Evolutionary conservation across 2,797 vertebrate species (phyloP), one percentile per base, ranked within the genome.

Genomic region (Caiman crocodilus): DNA sequence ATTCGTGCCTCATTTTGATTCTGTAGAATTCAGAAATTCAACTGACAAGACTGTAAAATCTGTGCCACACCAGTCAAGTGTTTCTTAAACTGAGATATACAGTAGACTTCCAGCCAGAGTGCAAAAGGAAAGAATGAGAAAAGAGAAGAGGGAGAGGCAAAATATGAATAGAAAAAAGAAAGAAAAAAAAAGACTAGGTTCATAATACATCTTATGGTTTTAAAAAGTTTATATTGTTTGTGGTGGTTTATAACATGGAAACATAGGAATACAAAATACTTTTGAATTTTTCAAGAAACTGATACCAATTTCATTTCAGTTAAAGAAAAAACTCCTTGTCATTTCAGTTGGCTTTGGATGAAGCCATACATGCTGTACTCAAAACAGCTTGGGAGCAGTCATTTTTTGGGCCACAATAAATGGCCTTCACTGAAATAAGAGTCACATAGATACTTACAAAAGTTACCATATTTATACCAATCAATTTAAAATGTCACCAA

Each of bases 231-330:
- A 50, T 50, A 50, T 50, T 50, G 42, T 50, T 50, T 50, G 42
- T 50, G 42, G 42, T 50, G 10, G 42, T 50, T 50, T 10, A 50
- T 50, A 50, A 50, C 42, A 50, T 50, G 42, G 42, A 50, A 50
- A 9, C 42, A 50, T 50, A 50, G 42, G 42, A 10, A 50, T 50
- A 50, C 42, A 50, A 50, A 50, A 50, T 50, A 50, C 9, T 10
- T 11, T 50, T 50, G 42, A 50, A 61, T 90, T 92, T 85, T 88
- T 92, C 30, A 84, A 86, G 83, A 93, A 90, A 57, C 42, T 84
- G 82, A 95, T 5, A 90, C 71, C 58, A 14, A 76, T 85, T 55
- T 85, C 7, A 73, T 73, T 73, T 50, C 25, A 50, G 14, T 25
- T 14, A 73, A 0, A 14, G n/a, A 89, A 91, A 89, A 84, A 93